phyloP scores from a whole-genome alignment of 2,797 vertebrate genomes.

The Tragopan temminckii region DNA sequence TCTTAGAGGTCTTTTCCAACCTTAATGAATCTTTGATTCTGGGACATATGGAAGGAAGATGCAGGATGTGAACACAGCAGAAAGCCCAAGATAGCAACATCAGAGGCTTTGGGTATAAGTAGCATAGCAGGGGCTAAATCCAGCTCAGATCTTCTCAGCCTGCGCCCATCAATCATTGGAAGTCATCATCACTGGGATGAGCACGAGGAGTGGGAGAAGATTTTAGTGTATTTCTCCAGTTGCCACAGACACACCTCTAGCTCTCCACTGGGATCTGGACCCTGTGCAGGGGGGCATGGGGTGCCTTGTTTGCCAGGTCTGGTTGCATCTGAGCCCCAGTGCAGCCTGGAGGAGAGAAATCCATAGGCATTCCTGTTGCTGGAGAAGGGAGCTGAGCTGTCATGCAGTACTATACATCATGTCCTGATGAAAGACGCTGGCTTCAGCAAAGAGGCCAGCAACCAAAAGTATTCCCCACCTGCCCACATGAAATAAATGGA shows the following conservation, averaged over 20 bases:
- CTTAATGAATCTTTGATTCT: too few species aligned
- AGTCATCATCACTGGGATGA: neutral
- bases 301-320: too few species aligned
- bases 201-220: neutral
- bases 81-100: rapidly evolving
- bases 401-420: neutral
- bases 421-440: slow-evolving; percentile 14
- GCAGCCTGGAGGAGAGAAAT: slow-evolving; percentile 7
- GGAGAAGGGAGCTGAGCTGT: neutral
- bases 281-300: too few species aligned
- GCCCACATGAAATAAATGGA: neutral
- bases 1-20: too few species aligned
- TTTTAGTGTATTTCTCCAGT: neutral
- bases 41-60: neutral
- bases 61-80: rapidly evolving
- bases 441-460: neutral
- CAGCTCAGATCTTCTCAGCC: neutral
- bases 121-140: neutral
- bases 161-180: rapidly evolving
- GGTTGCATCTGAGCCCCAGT: neutral
- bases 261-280: neutral
- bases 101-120: neutral
- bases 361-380: slow-evolving; percentile 1
- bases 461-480: slow-evolving; percentile 6
- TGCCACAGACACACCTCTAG: neutral